Evolutionary conservation across 2,797 vertebrate species (phyloP), one percentile per base, ranked within the genome.

Genomic region (Gymnopithys bicolor): DNA sequence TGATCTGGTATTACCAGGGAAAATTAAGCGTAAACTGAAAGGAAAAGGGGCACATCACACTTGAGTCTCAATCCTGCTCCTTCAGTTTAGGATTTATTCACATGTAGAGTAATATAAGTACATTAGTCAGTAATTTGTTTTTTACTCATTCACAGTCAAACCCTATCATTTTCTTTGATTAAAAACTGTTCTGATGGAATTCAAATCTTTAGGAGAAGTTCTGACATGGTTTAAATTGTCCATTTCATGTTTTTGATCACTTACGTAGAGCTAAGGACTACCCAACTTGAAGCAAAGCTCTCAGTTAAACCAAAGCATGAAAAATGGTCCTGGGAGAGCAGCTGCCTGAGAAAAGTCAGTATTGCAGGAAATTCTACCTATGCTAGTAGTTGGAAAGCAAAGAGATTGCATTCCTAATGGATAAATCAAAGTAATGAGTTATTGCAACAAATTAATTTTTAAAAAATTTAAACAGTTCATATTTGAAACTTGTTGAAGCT

Each of bases 21-120:
- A 94, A 90, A 91, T 93, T 67, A 73, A 43, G 55, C 59, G 56
- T 84, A 92, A 86, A 86, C 69, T 70, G 69, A 69, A 90, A 77
- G 71, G 51, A 82, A 87, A 84, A 76, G 77, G 69, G 48, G 23
- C 0, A 6, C 69, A 70, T 79, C 21, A 5, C 35, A 32, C 33
- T 86, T 93, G 60, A 76, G 45, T 76, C 52, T 82, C 69, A 69
- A 46, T 93, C 15, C 52, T 75, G 4, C 25, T 48, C 39, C 66
- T 92, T 86, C 62, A 71, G 21, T 69, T 55, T 82, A 60, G 52
- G 27, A 90, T 71, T 91, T 92, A 69, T 51, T 84, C 79, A 82
- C 33, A 60, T 63, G 0, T 8, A 76, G 64, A 52, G 49, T 74
- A 71, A 66, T 91, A 84, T 43, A 88, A 91, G 48, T 76, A 58